Base-by-base conservation (phyloP, 2,888 invertebrate species). In the Ophion slaviceki region DNA sequence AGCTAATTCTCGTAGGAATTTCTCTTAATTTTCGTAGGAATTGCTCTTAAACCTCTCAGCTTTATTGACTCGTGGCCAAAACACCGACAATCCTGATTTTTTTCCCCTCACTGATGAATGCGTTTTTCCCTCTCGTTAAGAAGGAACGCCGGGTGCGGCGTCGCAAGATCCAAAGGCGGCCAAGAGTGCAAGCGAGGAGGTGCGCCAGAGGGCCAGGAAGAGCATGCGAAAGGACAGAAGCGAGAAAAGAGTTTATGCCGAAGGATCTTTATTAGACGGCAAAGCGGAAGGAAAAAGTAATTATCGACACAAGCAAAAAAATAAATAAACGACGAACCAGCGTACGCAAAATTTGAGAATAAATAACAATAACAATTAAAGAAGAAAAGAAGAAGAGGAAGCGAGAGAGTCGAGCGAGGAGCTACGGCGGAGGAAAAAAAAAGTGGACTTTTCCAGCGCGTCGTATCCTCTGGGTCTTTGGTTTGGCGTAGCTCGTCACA, bases 321-420 rank as follows among this genome's bases (percentile, higher is more conserved):
- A 53, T 28, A n/a, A 24, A 61, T 61, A 61, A 61, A 24, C 61
- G 24, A 61, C 20, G 24, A 61, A 24, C 7, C 20, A 61, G 57
- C 14, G n/a, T 17, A 24, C 61, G 61, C 20, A 61, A 24, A 20
- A 24, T 11, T 36, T 10, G 67, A 72, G 36, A 40, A 76, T 74
- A 67, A 80, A 77, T 70, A 68, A 77, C 40, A 75, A 53, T 8
- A n/a, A 68, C 62, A 24, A 20, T 61, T 7, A 24, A 61, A 61
- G 20, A 61, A 24, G 10, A 24, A 10, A 61, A 61, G 8, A 8
- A n/a, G 14, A 20, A 57, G n/a, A 57, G 14, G 2, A n/a, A 14
- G n/a, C 57, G 57, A 57, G 57, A 57, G 17, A 57, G 57, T 57
- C 57, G 20, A 24, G 61, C 24, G 61, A 53, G 61, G 24, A 20